Percentiles rank a stretch among this genome's conserved stretches.
Conservation (phyloP, 2,888 invertebrate genomes). For the Philopedon plagiatum region DNA sequence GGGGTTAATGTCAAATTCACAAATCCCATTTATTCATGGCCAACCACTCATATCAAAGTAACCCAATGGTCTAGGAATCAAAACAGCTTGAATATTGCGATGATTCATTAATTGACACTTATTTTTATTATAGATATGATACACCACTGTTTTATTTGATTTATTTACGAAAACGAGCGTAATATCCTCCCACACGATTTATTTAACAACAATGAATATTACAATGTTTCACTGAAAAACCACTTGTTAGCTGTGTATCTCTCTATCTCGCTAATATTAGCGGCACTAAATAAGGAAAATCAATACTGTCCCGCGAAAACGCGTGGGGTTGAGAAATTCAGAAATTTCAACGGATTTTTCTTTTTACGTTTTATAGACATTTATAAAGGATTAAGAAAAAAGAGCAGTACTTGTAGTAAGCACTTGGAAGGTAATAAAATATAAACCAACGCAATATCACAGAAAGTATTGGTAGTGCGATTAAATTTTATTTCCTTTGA, state of each 20-base stretch:
- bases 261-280: conserved; percentile 7
- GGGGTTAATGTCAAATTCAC: too few species aligned
- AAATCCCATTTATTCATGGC: too few species aligned
- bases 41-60: too few species aligned
- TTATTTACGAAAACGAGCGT: not conserved
- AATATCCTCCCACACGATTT: not conserved
- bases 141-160: not conserved
- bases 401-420: too few species aligned
- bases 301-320: conserved; percentile 6
- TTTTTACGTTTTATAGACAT: not conserved
- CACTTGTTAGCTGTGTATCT: conserved; percentile 17
- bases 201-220: conserved; percentile 13
- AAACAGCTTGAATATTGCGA: too few species aligned
- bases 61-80: too few species aligned
- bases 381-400: not conserved
- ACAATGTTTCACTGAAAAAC: not conserved
- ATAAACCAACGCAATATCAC: too few species aligned
- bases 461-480: too few species aligned
- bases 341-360: not conserved
- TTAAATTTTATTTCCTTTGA: too few species aligned
- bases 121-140: not conserved
- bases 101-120: too few species aligned
- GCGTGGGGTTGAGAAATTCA: conserved; percentile 5
- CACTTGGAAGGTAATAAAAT: too few species aligned
- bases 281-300: conserved; percentile 6